Evolutionary conservation across 2,888 invertebrate species (phyloP).

Genomic region (Sisyra terminalis): DNA sequence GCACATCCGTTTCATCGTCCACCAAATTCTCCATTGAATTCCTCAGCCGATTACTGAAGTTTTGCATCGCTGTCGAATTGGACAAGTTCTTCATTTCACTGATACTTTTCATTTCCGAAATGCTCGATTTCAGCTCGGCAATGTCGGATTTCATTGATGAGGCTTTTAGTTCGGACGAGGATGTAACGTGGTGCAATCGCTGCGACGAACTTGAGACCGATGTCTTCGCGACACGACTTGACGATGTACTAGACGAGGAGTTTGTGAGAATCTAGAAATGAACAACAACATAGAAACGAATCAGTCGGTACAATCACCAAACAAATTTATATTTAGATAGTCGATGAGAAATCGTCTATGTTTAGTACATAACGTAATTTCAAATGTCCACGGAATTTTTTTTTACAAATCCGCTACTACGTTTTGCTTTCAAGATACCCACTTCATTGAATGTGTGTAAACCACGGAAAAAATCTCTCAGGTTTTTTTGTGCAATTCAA

Average conservation of each 20-base stretch:
- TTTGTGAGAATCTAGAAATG: constrained; percentile 25
- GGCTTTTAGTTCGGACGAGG: constrained; percentile 53
- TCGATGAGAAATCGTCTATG: no score
- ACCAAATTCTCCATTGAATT: constrained; percentile 67
- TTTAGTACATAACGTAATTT: no score
- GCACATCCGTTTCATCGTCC: constrained; percentile 39
- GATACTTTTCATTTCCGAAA: constrained; percentile 74
- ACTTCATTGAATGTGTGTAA: no score
- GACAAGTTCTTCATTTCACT: constrained; percentile 7
- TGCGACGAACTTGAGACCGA: constrained; percentile 22
- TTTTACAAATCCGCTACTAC: no score
- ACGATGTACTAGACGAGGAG: constrained; percentile 40
- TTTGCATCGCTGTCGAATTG: constrained; percentile 8
- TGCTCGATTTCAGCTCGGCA: constrained; percentile 63
- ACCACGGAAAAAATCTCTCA: no score
- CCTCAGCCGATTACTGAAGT: constrained; percentile 27
- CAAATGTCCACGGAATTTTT: no score
- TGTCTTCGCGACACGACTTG: constrained; percentile 25
- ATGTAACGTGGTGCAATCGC: constrained; percentile 30
- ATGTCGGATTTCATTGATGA: constrained; percentile 69
- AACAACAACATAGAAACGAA: background rate
- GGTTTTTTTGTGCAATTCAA: no score
- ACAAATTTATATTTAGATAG: background rate
- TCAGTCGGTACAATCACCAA: background rate
- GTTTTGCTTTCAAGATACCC: no score